Evolutionary conservation across 2,797 vertebrate species (phyloP), one percentile per base, ranked within the genome.

Genomic region (Fistularia commersonii): DNA sequence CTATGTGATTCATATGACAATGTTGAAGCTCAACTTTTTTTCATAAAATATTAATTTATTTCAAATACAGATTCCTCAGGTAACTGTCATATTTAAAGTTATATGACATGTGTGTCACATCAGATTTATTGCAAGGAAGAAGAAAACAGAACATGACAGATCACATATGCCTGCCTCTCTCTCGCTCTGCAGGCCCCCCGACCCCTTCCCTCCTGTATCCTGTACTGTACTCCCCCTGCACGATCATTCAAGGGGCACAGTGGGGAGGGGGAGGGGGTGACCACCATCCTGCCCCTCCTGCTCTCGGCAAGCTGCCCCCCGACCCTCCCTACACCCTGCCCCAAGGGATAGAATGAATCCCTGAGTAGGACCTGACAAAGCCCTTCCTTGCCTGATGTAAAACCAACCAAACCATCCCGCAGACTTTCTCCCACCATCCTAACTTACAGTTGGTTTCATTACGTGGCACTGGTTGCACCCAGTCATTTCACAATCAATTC

Each of bases 151-250:
- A 62, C 66, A 71, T 81, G 81, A 86, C 63, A 48, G 79, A 81
- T 74, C 40, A 75, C 68, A 70, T 75, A 48, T 71, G 58, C 64
- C 57, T 34, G 45, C 48, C 61, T 51, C 8, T 32, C 45, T 32
- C 32, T 9, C 50, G 11, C 47, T 8, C 64, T 37, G 12, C 47
- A 54, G n/a, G 34, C 23, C 41, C 46, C 40, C 32, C 64, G n/a
- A n/a, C n/a, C n/a, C n/a, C n/a, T n/a, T n/a, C n/a, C n/a, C n/a
- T n/a, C n/a, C n/a, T n/a, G n/a, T n/a, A n/a, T 59, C 67, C 72
- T 23, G 53, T 85, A 86, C 85, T 89, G 87, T 89, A 88, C 77
- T 75, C 66, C 64, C 68, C 54, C 50, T 46, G 64, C 56, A 59
- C 80, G 64, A 66, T 80, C 77, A 86, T 80, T 86, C 79, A 82